Base-by-base conservation (phyloP, 1,140 invertebrate species). In the Gryllus bimaculatus region DNA sequence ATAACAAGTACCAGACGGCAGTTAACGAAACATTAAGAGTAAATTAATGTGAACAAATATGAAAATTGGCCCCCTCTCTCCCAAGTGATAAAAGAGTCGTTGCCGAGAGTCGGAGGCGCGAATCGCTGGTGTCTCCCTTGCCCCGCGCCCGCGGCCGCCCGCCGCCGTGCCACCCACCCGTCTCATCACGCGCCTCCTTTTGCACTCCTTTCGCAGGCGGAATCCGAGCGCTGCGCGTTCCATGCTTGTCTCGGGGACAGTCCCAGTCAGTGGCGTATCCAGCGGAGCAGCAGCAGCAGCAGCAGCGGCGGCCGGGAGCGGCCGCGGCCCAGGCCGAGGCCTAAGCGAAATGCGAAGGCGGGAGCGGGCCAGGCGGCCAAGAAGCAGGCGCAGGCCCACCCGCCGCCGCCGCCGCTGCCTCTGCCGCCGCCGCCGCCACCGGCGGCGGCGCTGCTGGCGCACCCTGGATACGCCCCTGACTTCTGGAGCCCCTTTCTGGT, bases 231-330 rank as follows among this genome's bases (percentile, higher is more conserved):
- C 54, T 66, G 54, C 54, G 54, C 54, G 54, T 66, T 66, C 76
- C 80, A 75, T 79, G 79, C 48, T 81, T 77, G 80, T 81, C 75
- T 82, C 81, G 85, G 84, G 82, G 83, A 83, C 75, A 83, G 84
- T 83, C 82, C 82, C 81, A 78, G 80, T 81, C 84, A 86, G 85
- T 84, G 85, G 85, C 85, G 85, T 86, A 86, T 86, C 85, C 84
- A 85, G 85, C 84, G 85, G 79, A 83, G 83, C 77, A 20, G 48
- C 79, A 21, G 48, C 66, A 49, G 79, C 39, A 74, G 79, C 48
- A 15, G 76, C 48, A 26, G 26, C 48, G 39, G 26, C 39, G 48
- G 47, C 20, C 47, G 26, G 75, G 13, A 47, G 47, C 79, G 66
- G 13, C 78, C 54, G 1, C 54, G 54, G 54, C 54, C 54, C 10